A percentile compares a stretch with the other conserved stretches of the same genome.
These are phyloP conservation scores for Emys orbicularis DNA, from an alignment of 2,797 vertebrate genomes.

Conservation along the genomic window DNA sequence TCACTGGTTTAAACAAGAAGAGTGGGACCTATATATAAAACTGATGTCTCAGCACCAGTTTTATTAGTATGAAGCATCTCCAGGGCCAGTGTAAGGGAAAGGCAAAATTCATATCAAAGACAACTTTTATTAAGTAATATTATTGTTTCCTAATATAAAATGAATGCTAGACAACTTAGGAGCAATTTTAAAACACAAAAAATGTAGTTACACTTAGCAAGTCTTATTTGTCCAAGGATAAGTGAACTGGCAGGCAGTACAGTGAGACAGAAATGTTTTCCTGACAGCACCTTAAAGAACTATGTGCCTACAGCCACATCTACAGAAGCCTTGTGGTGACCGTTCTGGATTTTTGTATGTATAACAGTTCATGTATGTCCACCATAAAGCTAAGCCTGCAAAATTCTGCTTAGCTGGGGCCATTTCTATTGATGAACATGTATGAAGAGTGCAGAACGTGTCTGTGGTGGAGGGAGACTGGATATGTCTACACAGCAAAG, in stretches of 20 bases:
- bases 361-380: neutral
- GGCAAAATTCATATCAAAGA: neutral
- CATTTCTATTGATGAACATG: slow-evolving; percentile 17
- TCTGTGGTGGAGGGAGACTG: neutral
- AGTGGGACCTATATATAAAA: slow-evolving; percentile 1
- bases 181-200: neutral
- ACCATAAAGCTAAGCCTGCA: slow-evolving; percentile 15
- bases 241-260: neutral
- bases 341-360: neutral
- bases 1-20: neutral
- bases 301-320: neutral
- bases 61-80: slow-evolving; percentile 5
- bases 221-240: neutral
- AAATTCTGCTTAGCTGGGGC: neutral
- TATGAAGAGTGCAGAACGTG: neutral
- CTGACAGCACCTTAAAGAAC: neutral
- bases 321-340: neutral
- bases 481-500: neutral
- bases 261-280: neutral
- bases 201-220: neutral
- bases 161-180: neutral
- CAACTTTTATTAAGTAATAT: neutral
- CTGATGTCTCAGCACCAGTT: slow-evolving; percentile 5
- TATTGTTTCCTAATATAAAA: neutral
- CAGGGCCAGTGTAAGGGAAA: slow-evolving; percentile 4